Evolutionary conservation across 30 jellyfish, hydroid and myxozoan species (phyloP), one percentile per base, ranked within the genome.

Genomic region (Morbakka virulenta): DNA sequence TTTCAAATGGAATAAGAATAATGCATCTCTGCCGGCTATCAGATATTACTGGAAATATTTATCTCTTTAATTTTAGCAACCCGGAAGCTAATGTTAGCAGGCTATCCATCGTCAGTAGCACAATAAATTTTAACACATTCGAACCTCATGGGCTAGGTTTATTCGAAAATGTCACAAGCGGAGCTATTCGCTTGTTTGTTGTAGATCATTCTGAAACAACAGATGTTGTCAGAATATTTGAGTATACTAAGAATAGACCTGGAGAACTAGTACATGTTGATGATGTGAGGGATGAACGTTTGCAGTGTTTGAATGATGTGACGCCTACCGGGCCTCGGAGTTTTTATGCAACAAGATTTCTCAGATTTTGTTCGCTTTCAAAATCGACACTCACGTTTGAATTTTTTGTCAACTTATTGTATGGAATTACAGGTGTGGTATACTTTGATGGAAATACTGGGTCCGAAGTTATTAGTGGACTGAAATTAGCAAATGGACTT

Each of bases 101-200:
- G 32, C 71, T 92, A 66, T 65, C 66, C 17, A 79, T 92, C 70
- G 68, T 74, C 3, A 72, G 96, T 50, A 69, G 74, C 25, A 70
- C 75, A 0, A 31, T 72, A 6, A 52, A 71, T 20, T 24, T 36
- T 13, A 69, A 52, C 13, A 31, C 31, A 13, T 80, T 92, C 62
- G 95, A 86, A 17, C 98, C 98, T 4, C 98, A 92, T 67, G 98
- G 98, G 9, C 29, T 92, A 74, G 80, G 86, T 29, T 52, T 85
- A 49, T 68, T 79, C 79, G 95, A 85, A 48, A 27, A 74, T 29
- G 57, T 50, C 3, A 28, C 64, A 20, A 24, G 30, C 28, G 52
- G 72, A 25, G 17, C 25, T 0, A 29, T 72, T 34, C 35, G 64
- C 48, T 27, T 92, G 52, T 84, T 67, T 41, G 89, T 81, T 22